Evolutionary conservation across 2,113 vertebrate species (phyloP).

Genomic region (Aldabrachelys gigantea): DNA sequence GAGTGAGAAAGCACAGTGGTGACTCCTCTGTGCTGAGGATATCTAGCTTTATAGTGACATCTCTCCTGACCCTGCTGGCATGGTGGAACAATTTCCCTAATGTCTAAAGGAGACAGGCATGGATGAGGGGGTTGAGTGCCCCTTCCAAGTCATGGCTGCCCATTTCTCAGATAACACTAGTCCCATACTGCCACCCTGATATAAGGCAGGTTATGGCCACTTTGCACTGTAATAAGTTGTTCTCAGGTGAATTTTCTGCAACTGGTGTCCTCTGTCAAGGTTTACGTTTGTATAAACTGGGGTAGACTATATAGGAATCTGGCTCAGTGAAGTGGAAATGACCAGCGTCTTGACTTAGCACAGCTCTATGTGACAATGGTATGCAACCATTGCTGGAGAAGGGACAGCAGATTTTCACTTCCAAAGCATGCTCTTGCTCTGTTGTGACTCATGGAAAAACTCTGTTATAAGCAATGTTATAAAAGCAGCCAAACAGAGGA

Average conservation of each 20-base stretch:
- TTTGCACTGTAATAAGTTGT: neutral
- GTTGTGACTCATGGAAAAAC: neutral
- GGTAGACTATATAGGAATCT: neutral
- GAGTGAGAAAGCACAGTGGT: neutral
- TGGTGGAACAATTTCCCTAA: neutral
- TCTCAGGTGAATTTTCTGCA: neutral
- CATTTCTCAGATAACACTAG: neutral
- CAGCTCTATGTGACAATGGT: neutral
- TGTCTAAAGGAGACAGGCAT: neutral
- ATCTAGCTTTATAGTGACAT: neutral
- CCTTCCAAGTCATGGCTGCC: neutral
- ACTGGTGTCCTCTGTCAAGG: neutral
- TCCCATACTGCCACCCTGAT: accelerated
- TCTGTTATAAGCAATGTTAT: neutral
- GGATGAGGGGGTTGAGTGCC: neutral
- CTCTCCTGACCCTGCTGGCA: neutral
- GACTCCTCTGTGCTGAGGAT: neutral
- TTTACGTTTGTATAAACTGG: neutral
- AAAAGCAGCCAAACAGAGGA: neutral
- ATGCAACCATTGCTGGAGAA: neutral
- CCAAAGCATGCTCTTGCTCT: neutral
- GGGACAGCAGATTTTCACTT: neutral
- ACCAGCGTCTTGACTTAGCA: neutral
- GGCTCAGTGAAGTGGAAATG: neutral
- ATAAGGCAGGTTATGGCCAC: accelerated